phyloP scores from a whole-genome alignment of 2,797 vertebrate species.

The Sarcoramphus papa region DNA sequence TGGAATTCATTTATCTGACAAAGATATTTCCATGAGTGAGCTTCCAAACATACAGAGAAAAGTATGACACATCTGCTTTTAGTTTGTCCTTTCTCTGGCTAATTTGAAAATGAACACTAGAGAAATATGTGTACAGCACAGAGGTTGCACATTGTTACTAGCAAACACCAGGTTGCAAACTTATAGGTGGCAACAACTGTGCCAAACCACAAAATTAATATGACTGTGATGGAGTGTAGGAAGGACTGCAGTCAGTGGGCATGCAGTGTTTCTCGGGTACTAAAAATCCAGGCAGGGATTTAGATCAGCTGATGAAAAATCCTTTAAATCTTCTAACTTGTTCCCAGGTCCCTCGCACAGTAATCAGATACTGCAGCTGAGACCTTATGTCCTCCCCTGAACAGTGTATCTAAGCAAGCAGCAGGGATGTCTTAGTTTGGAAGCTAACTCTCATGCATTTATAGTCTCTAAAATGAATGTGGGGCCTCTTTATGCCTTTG shows the following conservation, averaged over 20 bases:
- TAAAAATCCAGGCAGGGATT: not conserved
- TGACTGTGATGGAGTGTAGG: not conserved
- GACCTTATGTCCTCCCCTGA: not conserved
- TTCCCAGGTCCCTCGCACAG: not conserved
- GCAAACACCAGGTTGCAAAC: not conserved
- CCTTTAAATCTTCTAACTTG: not conserved
- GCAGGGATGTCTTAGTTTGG: not conserved
- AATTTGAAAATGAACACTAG: not conserved
- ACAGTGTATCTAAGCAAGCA: not conserved
- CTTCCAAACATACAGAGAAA: not conserved
- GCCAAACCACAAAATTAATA: not conserved
- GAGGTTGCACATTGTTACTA: not conserved
- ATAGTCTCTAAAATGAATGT: not conserved
- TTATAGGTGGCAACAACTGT: not conserved
- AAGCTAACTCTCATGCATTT: not conserved
- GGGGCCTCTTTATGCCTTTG: not conserved
- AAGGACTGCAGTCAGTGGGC: not conserved
- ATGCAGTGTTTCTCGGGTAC: not conserved
- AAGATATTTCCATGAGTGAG: constrained; percentile 23
- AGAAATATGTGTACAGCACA: not conserved
- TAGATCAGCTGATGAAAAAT: not conserved
- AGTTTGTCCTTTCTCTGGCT: constrained; percentile 20
- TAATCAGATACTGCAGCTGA: not conserved
- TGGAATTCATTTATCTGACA: constrained; percentile 53
- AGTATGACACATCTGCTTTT: constrained; percentile 42